A percentile compares a stretch with the other conserved stretches of the same genome.
These are phyloP conservation scores for Phlogophora meticulosa DNA, from an alignment of 2,888 invertebrate species.

Conservation along the genomic window DNA sequence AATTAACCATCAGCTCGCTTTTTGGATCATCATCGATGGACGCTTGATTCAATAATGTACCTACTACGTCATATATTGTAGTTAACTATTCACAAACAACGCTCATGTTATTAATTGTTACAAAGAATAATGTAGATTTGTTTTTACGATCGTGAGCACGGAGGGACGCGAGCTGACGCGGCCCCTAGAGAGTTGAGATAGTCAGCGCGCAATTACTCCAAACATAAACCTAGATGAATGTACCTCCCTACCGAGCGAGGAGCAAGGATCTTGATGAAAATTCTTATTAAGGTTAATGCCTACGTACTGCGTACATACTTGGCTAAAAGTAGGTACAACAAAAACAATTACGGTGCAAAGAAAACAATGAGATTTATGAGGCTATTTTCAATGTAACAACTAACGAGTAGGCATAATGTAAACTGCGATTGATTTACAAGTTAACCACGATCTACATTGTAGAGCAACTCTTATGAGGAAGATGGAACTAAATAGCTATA, in stretches of 20 bases:
- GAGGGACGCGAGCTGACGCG: conserved; percentile 33
- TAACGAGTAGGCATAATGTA: conserved; percentile 33
- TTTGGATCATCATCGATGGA: conserved; percentile 15
- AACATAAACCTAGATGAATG: conserved; percentile 57
- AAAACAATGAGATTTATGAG: conserved; percentile 51
- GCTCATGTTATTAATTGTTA: conserved; percentile 35
- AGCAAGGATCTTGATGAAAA: conserved; percentile 45
- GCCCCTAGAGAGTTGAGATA: conserved; percentile 52
- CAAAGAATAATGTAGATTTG: conserved; percentile 48
- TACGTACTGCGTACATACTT: conserved; percentile 28
- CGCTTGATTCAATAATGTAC: conserved; percentile 34
- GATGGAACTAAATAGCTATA: neutral
- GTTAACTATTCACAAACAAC: conserved; percentile 24
- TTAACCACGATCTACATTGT: conserved; percentile 35
- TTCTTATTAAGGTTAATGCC: conserved; percentile 55
- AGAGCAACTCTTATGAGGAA: neutral
- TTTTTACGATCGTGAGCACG: conserved; percentile 43
- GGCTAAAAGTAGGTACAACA: conserved; percentile 22
- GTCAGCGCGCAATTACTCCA: conserved; percentile 57
- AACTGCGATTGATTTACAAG: conserved; percentile 46
- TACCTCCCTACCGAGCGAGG: conserved; percentile 11
- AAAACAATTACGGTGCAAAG: conserved; percentile 34
- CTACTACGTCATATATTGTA: conserved; percentile 9
- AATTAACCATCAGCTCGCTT: conserved; percentile 26
- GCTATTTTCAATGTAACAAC: conserved; percentile 46